phyloP scores from a whole-genome alignment of 1,140 invertebrate genomes.

The Bombus haemorrhoidalis region DNA sequence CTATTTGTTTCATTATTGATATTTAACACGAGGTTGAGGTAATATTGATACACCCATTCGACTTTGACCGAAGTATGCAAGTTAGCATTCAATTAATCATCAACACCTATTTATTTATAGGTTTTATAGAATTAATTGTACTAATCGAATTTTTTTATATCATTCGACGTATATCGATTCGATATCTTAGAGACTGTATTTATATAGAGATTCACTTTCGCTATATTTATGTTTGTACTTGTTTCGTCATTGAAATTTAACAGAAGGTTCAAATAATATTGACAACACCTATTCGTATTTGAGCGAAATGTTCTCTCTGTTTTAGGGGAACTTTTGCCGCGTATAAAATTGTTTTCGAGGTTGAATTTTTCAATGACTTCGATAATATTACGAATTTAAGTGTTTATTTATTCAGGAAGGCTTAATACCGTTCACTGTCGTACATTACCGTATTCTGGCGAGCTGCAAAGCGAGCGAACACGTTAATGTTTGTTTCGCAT shows the following conservation, averaged over 20 bases:
- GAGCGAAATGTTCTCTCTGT: not conserved
- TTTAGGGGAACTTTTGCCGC: not conserved
- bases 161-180: no score
- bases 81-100: no score
- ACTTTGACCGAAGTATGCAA: no score
- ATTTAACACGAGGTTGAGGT: no score
- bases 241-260: no score
- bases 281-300: no score
- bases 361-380: not conserved
- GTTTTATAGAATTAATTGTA: not conserved
- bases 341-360: not conserved
- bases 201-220: no score
- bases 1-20: no score
- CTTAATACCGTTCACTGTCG: not conserved
- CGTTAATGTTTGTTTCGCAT: slow-evolving; percentile 41
- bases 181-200: not conserved
- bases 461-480: not conserved
- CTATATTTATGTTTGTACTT: no score
- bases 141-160: not conserved
- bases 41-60: no score
- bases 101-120: no score
- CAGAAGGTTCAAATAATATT: no score
- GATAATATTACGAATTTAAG: not conserved
- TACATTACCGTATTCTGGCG: not conserved
- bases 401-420: slow-evolving; percentile 17